Conservation (phyloP, 2,113 vertebrate species). For the Mirza zaza region DNA sequence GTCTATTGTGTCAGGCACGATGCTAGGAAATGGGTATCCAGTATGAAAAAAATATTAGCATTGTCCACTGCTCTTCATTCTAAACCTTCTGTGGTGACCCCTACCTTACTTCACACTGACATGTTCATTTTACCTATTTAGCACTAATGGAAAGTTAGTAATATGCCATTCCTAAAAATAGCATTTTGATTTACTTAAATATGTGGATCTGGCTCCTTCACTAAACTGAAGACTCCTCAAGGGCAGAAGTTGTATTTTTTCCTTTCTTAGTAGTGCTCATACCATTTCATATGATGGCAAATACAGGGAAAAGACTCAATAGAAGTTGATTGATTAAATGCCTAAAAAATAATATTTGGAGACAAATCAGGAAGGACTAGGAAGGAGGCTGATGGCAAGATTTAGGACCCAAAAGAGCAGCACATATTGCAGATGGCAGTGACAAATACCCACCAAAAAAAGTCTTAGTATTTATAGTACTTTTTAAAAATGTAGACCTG, state of each 20-base stretch:
- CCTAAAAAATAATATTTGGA: background rate
- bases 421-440: background rate
- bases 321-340: background rate
- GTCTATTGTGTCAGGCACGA: background rate
- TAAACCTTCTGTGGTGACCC: background rate
- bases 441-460: background rate
- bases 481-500: background rate
- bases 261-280: background rate
- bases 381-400: background rate
- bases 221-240: background rate
- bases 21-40: constrained; percentile 41
- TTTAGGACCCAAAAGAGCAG: background rate
- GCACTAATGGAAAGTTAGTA: constrained; percentile 1
- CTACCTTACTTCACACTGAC: background rate
- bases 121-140: background rate
- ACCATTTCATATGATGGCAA: background rate
- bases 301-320: background rate
- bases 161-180: background rate
- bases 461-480: background rate
- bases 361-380: background rate
- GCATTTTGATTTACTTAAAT: background rate
- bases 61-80: background rate
- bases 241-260: background rate
- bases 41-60: background rate
- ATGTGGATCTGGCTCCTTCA: background rate